phyloP scores from a whole-genome alignment of 2,888 invertebrate species.

The Perizoma flavofasciatum region DNA sequence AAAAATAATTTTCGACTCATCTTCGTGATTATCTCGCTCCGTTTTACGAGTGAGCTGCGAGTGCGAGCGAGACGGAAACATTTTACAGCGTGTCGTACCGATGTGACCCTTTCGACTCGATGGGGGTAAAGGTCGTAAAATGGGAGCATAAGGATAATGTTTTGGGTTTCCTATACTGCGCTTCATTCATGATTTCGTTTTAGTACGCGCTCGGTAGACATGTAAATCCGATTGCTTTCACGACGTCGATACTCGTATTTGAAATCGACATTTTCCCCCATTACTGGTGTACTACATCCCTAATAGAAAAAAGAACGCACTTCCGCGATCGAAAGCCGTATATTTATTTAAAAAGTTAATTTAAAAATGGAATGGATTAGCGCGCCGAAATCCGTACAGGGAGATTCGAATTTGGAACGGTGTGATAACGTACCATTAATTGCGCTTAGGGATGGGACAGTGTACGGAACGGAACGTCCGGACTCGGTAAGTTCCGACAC shows the following conservation, averaged over 20 bases:
- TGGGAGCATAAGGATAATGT: conserved; percentile 84
- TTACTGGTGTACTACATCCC: conserved; percentile 75
- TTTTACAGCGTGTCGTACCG: conserved; percentile 76
- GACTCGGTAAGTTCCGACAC: conserved; percentile 67
- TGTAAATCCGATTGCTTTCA: conserved; percentile 81
- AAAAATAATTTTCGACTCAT: conserved; percentile 84
- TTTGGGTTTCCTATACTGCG: conserved; percentile 82
- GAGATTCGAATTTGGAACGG: conserved; percentile 71
- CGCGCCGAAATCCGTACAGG: conserved; percentile 48
- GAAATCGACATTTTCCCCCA: conserved; percentile 62
- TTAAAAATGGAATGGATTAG: conserved; percentile 42
- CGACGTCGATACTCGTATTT: conserved; percentile 69
- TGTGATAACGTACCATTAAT: conserved; percentile 73
- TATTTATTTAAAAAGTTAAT: conserved; percentile 44
- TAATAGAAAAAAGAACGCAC: conserved; percentile 61
- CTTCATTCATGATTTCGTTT: conserved; percentile 84
- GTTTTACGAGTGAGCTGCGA: conserved; percentile 60
- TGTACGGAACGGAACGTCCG: conserved; percentile 43
- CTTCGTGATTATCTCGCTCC: conserved; percentile 80
- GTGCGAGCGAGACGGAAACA: conserved; percentile 65
- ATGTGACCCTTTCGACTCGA: conserved; percentile 81
- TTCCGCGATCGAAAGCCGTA: conserved; percentile 29
- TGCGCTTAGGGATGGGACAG: conserved; percentile 65
- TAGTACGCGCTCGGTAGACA: conserved; percentile 78
- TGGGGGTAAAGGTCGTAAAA: conserved; percentile 84